Conservation (phyloP, 2,113 vertebrate genomes). For the Limnothrissa miodon region DNA sequence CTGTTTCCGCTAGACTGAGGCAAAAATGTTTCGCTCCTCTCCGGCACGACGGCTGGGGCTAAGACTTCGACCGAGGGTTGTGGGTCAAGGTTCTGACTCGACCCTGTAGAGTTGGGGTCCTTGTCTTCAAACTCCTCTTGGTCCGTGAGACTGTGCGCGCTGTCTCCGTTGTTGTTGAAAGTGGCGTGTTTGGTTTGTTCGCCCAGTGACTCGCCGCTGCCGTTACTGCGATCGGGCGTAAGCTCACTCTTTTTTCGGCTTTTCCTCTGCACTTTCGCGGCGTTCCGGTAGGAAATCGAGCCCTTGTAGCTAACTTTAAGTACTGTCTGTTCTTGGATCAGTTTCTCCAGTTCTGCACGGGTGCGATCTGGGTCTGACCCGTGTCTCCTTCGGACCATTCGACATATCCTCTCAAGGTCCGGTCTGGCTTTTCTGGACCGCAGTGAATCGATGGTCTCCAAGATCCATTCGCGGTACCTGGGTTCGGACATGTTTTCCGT, state of each 20-base stretch:
- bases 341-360: constrained; percentile 85
- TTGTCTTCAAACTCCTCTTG: constrained; percentile 58
- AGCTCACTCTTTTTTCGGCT: constrained; percentile 73
- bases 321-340: constrained; percentile 85
- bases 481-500: constrained; percentile 72
- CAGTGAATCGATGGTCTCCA: constrained; percentile 90
- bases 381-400: constrained; percentile 88
- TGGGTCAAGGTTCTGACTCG: constrained; percentile 49
- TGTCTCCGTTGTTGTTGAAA: constrained; percentile 61
- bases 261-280: constrained; percentile 82
- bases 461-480: constrained; percentile 85
- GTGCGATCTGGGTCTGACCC: constrained; percentile 86
- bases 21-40: constrained; percentile 49
- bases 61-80: constrained; percentile 24
- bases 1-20: constrained; percentile 61
- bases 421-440: constrained; percentile 88
- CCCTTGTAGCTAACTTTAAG: constrained; percentile 91
- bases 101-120: constrained; percentile 46
- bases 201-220: constrained; percentile 39
- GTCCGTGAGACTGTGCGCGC: constrained; percentile 65
- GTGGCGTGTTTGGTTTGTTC: constrained; percentile 16
- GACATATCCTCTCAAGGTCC: constrained; percentile 89
- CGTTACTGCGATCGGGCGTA: constrained; percentile 56
- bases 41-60: constrained; percentile 38
- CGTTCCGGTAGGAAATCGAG: constrained; percentile 87